Conservation (phyloP, 2,888 invertebrate genomes). For the Archaeoteleia sp. region DNA sequence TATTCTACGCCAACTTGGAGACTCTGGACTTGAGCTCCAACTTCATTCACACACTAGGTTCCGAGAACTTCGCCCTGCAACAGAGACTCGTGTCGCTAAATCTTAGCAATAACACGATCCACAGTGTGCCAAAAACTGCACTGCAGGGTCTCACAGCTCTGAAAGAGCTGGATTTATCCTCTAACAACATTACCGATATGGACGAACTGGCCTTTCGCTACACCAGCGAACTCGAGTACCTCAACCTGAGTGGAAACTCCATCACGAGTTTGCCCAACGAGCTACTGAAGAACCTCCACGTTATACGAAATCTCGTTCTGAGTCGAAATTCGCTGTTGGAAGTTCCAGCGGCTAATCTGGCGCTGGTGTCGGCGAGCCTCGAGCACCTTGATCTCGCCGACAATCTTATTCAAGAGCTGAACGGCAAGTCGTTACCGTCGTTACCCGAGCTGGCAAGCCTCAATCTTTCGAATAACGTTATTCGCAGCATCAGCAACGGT, state of each 20-base stretch:
- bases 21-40: conserved; percentile 89
- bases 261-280: conserved; percentile 84
- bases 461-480: conserved; percentile 85
- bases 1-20: conserved; percentile 87
- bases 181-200: conserved; percentile 85
- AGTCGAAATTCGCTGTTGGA: conserved; percentile 87
- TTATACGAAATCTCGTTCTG: conserved; percentile 83
- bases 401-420: conserved; percentile 85
- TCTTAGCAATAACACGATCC: conserved; percentile 85
- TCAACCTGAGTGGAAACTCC: conserved; percentile 86
- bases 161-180: conserved; percentile 82
- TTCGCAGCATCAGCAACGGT: conserved; percentile 82
- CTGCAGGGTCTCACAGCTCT: conserved; percentile 84
- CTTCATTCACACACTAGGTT: conserved; percentile 86
- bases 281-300: conserved; percentile 82
- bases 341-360: conserved; percentile 83
- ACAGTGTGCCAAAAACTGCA: conserved; percentile 83
- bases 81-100: conserved; percentile 84
- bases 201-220: conserved; percentile 86
- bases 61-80: conserved; percentile 88
- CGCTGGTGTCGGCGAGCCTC: conserved; percentile 79
- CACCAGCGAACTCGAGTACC: conserved; percentile 82
- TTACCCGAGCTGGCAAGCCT: conserved; percentile 83
- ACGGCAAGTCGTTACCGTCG: conserved; percentile 83
- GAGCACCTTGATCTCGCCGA: conserved; percentile 85